These are phyloP conservation scores for Calyptomena viridis DNA, from an alignment of 2,113 vertebrate species.

Conservation along the genomic window DNA sequence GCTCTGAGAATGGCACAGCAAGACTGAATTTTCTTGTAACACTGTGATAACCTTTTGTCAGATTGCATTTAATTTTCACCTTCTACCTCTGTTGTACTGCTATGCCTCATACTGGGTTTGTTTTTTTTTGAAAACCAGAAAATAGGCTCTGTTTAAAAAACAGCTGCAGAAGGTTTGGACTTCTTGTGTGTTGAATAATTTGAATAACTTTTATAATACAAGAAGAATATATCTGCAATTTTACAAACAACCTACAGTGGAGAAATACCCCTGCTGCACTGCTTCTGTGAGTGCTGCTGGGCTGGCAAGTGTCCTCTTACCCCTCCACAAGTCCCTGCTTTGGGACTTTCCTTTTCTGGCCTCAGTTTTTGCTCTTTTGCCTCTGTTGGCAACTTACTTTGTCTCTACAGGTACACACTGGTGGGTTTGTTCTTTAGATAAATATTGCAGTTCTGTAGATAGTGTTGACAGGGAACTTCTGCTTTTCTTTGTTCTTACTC, in stretches of 20 bases:
- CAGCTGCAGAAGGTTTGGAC: not conserved
- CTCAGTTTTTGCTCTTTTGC: not conserved
- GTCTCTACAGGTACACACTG: not conserved
- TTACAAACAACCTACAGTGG: not conserved
- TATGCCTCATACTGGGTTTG: not conserved
- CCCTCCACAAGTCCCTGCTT: not conserved
- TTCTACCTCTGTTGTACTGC: not conserved
- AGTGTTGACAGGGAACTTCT: not conserved
- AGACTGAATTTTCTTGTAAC: not conserved
- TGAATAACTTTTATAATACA: not conserved
- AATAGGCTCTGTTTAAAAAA: not conserved
- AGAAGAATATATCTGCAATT: not conserved
- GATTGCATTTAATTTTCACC: not conserved
- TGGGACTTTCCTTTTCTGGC: not conserved
- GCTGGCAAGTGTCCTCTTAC: not conserved
- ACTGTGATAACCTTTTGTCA: not conserved
- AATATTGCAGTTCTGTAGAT: not conserved
- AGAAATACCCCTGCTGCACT: not conserved
- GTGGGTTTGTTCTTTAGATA: not conserved
- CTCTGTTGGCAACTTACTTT: not conserved
- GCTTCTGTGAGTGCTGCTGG: not conserved
- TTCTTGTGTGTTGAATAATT: not conserved
- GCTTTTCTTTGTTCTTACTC: not conserved
- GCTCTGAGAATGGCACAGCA: not conserved
- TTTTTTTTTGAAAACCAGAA: not conserved